Conservation (phyloP, 92 coral and sea anemone genomes). For the Metridium senile region DNA sequence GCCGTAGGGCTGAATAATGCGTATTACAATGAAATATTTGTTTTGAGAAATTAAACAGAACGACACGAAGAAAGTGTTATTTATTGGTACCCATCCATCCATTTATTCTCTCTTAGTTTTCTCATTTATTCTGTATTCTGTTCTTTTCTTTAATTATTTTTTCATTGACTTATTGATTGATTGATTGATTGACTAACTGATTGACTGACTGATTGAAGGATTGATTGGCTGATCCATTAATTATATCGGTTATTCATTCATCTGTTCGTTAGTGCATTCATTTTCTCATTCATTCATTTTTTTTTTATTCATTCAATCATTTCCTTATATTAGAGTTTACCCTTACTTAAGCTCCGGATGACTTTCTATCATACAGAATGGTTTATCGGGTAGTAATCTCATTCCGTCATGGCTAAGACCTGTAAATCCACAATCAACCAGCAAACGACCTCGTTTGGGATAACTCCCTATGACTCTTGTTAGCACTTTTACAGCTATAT, state of each 20-base stretch:
- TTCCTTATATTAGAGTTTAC: not conserved
- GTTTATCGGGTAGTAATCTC: conserved; percentile 59
- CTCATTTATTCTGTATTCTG: too few species aligned
- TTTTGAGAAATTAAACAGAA: too few species aligned
- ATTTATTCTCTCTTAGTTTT: too few species aligned
- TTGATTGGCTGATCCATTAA: too few species aligned
- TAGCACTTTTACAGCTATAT: conserved; percentile 81
- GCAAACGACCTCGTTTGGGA: conserved; percentile 71
- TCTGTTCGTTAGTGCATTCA: not conserved
- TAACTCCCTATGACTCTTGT: conserved; percentile 86
- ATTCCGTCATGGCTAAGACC: conserved; percentile 85
- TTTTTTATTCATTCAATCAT: too few species aligned
- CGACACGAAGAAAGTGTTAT: too few species aligned
- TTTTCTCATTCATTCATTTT: not conserved
- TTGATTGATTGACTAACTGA: too few species aligned
- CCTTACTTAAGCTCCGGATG: conserved; percentile 91
- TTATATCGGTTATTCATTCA: not conserved
- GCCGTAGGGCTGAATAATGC: too few species aligned
- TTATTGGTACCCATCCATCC: not conserved
- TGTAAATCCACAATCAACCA: conserved; percentile 95
- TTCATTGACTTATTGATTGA: too few species aligned
- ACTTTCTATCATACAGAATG: conserved; percentile 82
- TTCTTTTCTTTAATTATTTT: too few species aligned
- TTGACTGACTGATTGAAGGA: too few species aligned
- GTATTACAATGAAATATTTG: too few species aligned